Conservation (phyloP, 2,113 vertebrate genomes). For the Heloderma charlesbogerti region DNA sequence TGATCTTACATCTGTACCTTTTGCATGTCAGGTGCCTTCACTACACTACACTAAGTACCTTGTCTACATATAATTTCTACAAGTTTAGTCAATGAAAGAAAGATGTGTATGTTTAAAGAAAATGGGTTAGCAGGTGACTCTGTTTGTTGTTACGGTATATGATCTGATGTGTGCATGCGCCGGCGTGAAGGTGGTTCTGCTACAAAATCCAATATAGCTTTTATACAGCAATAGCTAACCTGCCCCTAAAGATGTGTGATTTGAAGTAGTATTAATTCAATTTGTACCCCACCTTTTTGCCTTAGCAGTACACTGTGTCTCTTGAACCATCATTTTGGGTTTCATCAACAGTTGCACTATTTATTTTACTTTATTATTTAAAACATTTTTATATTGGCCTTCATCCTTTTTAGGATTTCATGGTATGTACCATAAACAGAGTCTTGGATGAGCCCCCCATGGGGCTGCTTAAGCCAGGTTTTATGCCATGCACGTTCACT, state of each 20-base stretch:
- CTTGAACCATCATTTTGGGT: neutral
- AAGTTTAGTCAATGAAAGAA: neutral
- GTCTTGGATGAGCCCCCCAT: neutral
- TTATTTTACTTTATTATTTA: neutral
- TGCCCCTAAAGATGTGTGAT: neutral
- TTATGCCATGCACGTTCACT: neutral
- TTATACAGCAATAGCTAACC: neutral
- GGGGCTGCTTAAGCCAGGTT: neutral
- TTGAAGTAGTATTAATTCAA: neutral
- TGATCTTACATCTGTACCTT: neutral
- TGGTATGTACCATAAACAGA: neutral
- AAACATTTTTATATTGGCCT: neutral
- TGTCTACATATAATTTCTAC: neutral
- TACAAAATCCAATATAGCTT: neutral
- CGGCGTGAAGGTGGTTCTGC: neutral
- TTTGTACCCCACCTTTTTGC: neutral
- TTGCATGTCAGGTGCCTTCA: neutral
- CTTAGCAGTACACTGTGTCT: neutral
- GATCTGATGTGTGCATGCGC: neutral
- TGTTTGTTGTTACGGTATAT: neutral
- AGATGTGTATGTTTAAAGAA: neutral
- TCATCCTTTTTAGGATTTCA: neutral
- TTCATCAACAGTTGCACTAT: neutral
- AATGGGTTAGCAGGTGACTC: neutral
- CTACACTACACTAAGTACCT: neutral